Percentiles rank a stretch among this genome's conserved stretches.
These are phyloP conservation scores for Drosophila jambulina DNA, from an alignment of 1,140 invertebrate genomes.

Conservation along the genomic window DNA sequence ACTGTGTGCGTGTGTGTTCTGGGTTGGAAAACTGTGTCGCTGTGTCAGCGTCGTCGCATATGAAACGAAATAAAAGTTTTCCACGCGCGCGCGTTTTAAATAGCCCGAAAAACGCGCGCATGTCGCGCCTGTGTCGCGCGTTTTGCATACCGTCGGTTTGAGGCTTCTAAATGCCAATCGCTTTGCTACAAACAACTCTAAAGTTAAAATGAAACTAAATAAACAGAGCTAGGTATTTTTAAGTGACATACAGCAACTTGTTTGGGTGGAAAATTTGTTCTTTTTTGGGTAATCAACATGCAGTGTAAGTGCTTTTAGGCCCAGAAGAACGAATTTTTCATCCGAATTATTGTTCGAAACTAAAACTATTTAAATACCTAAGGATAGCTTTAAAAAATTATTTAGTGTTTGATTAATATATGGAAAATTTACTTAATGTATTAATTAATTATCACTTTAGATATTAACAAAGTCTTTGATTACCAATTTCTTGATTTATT, in stretches of 20 bases:
- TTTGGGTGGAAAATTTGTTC: conserved; percentile 1
- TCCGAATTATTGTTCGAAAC: background rate
- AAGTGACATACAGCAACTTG: background rate
- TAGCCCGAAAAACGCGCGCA: conserved; percentile 49
- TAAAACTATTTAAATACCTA: background rate
- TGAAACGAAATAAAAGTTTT: conserved; percentile 30
- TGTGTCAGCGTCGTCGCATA: conserved; percentile 64
- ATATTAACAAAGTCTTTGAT: background rate
- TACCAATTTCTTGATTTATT: background rate
- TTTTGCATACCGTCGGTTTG: conserved; percentile 41
- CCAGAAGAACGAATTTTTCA: background rate
- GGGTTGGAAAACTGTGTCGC: conserved; percentile 76
- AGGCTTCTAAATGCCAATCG: conserved; percentile 38
- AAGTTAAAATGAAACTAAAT: conserved; percentile 18
- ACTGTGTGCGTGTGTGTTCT: conserved; percentile 31
- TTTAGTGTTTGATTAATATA: background rate
- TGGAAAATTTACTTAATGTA: background rate
- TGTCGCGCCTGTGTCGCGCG: conserved; percentile 47
- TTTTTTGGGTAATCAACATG: background rate
- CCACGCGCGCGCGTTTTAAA: conserved; percentile 49
- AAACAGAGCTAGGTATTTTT: background rate
- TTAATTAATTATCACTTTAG: background rate
- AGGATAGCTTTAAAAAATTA: background rate
- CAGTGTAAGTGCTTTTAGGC: background rate
- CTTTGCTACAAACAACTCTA: conserved; percentile 19